These are phyloP conservation scores for Axis porcinus DNA, from an alignment of 2,113 vertebrate species.

Conservation along the genomic window DNA sequence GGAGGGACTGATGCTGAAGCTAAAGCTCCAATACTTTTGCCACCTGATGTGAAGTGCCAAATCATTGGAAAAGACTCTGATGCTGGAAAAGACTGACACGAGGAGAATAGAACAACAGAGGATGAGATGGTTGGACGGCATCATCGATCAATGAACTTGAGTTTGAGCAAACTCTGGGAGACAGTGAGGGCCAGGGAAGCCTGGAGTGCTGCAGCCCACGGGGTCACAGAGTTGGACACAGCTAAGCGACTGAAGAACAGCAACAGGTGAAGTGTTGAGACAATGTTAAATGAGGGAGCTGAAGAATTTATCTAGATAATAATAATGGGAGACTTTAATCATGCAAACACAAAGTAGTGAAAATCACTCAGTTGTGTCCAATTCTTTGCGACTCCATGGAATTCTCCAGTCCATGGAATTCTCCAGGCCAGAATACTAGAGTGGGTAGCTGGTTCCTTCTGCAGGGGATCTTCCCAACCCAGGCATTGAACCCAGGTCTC, in stretches of 20 bases:
- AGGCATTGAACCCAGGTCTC: neutral
- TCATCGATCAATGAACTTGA: neutral
- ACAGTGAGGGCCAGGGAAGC: neutral
- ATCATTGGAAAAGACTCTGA: neutral
- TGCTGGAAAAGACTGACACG: neutral
- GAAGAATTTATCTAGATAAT: neutral
- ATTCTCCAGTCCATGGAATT: neutral
- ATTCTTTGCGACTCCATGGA: neutral
- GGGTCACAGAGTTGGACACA: neutral
- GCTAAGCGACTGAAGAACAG: neutral
- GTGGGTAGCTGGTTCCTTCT: neutral
- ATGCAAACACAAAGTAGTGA: neutral
- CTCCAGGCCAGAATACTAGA: neutral
- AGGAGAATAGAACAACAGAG: neutral
- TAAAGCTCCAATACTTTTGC: neutral
- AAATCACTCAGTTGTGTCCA: fast-evolving
- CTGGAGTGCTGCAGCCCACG: neutral
- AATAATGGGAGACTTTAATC: neutral
- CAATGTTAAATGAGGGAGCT: neutral
- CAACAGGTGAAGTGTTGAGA: neutral
- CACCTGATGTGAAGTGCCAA: neutral
- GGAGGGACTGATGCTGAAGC: neutral
- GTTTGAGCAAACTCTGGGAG: neutral
- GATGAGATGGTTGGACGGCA: neutral
- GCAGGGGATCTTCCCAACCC: neutral